Percentiles rank a stretch among this genome's conserved stretches.
Conservation (phyloP, 2,888 invertebrate genomes). For the Xestobium rufovillosum region DNA sequence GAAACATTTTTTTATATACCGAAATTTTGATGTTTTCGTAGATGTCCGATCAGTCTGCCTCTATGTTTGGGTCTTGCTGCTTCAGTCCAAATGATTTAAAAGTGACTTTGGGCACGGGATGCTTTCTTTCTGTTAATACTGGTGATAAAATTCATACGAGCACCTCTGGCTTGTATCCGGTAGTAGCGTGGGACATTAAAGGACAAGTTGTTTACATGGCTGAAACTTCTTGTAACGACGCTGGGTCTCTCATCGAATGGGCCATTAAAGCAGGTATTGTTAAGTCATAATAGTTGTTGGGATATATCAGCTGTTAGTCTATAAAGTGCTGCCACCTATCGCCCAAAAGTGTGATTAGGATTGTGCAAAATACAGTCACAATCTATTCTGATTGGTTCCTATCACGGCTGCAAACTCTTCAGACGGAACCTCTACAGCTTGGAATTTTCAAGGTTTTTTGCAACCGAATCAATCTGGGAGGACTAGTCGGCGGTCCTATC, state of each 20-base stretch:
- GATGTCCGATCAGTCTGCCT: conserved; percentile 86
- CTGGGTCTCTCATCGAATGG: conserved; percentile 85
- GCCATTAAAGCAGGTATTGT: conserved; percentile 60
- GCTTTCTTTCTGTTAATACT: conserved; percentile 81
- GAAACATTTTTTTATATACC: conserved; percentile 10
- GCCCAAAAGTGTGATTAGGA: too few species aligned
- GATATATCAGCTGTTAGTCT: too few species aligned
- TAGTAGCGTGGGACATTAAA: conserved; percentile 77
- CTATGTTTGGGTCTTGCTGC: conserved; percentile 82
- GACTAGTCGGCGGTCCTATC: too few species aligned
- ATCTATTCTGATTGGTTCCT: too few species aligned
- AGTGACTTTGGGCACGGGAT: conserved; percentile 86
- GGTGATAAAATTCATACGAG: conserved; percentile 70
- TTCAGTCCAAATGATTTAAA: conserved; percentile 73
- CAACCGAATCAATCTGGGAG: too few species aligned
- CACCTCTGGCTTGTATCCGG: conserved; percentile 78
- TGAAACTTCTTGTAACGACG: conserved; percentile 84
- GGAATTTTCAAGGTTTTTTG: too few species aligned
- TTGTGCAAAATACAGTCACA: too few species aligned
- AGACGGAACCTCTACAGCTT: too few species aligned
- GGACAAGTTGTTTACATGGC: conserved; percentile 66
- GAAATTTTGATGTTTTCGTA: conserved; percentile 34
- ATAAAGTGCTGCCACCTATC: too few species aligned
- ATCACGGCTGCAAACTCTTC: too few species aligned
- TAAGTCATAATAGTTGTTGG: too few species aligned